Evolutionary conservation across 2,113 vertebrate genomes (phyloP).

Genomic region (Haemorhous mexicanus): DNA sequence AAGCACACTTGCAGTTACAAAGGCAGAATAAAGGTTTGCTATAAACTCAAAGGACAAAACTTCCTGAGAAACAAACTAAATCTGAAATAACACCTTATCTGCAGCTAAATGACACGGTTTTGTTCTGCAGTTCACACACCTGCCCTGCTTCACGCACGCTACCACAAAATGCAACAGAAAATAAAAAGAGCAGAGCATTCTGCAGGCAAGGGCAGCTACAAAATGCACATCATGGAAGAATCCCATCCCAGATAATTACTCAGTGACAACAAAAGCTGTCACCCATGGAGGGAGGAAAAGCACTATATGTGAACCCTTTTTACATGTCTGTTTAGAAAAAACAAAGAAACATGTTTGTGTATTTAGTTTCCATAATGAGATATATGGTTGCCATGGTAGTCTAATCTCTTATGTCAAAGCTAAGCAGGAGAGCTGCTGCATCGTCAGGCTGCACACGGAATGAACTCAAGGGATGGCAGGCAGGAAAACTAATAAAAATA

Average conservation of each 20-base stretch:
- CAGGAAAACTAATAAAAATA: background rate
- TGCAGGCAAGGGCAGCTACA: background rate
- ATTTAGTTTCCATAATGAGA: conserved; percentile 38
- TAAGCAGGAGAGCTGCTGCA: conserved; percentile 5
- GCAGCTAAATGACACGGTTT: background rate
- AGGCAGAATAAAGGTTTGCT: conserved; percentile 5
- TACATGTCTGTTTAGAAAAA: conserved; percentile 7
- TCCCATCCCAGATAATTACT: background rate
- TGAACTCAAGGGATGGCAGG: background rate
- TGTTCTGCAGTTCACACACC: background rate
- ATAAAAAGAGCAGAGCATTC: background rate
- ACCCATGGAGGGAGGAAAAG: background rate
- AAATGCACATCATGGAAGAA: background rate
- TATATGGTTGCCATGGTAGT: conserved; percentile 48
- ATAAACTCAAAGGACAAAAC: background rate
- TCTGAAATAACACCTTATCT: background rate
- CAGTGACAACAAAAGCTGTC: background rate
- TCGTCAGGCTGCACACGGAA: background rate
- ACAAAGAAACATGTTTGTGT: conserved; percentile 17
- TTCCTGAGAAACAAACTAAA: background rate
- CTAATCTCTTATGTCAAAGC: conserved; percentile 39
- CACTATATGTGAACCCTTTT: background rate
- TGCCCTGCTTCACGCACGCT: background rate
- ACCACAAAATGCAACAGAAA: background rate
- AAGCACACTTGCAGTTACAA: background rate